Conservation (phyloP, 2,888 invertebrate genomes). For the Sisyra terminalis region DNA sequence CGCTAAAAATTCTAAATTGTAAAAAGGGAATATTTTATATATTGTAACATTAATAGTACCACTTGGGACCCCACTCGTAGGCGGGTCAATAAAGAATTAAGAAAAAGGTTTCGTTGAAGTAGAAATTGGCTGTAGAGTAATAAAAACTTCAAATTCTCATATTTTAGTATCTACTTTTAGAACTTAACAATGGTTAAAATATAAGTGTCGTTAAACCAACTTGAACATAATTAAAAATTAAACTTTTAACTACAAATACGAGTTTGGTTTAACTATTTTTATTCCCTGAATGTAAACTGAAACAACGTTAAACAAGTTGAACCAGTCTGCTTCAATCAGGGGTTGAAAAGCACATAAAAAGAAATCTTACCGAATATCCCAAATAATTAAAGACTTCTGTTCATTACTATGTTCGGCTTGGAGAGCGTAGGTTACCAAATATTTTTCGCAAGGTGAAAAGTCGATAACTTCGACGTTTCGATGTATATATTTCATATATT, state of each 20-base stretch:
- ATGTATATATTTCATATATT: slow-evolving; percentile 84
- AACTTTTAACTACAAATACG: not conserved
- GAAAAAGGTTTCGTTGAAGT: too few relatives aligned
- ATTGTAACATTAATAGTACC: too few relatives aligned
- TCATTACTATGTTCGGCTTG: slow-evolving; percentile 47
- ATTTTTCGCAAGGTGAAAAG: slow-evolving; percentile 95
- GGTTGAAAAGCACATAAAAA: not conserved
- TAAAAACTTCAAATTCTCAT: too few relatives aligned
- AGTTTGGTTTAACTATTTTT: not conserved
- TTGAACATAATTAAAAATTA: not conserved
- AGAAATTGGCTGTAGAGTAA: too few relatives aligned
- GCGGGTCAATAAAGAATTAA: too few relatives aligned
- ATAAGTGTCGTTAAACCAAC: too few relatives aligned
- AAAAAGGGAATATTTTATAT: too few relatives aligned
- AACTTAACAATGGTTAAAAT: too few relatives aligned
- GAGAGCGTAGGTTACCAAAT: slow-evolving; percentile 87
- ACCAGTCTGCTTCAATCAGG: slow-evolving; percentile 1
- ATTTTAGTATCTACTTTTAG: too few relatives aligned
- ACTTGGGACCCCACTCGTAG: too few relatives aligned
- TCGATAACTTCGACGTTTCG: slow-evolving; percentile 87
- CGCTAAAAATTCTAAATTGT: too few relatives aligned
- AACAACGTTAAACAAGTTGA: not conserved
- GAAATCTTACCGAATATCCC: slow-evolving; percentile 67
- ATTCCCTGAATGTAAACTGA: not conserved
- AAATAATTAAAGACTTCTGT: slow-evolving; percentile 79